phyloP scores from a whole-genome alignment of 2,888 invertebrate species.

The Hypselothyrea guttata region DNA sequence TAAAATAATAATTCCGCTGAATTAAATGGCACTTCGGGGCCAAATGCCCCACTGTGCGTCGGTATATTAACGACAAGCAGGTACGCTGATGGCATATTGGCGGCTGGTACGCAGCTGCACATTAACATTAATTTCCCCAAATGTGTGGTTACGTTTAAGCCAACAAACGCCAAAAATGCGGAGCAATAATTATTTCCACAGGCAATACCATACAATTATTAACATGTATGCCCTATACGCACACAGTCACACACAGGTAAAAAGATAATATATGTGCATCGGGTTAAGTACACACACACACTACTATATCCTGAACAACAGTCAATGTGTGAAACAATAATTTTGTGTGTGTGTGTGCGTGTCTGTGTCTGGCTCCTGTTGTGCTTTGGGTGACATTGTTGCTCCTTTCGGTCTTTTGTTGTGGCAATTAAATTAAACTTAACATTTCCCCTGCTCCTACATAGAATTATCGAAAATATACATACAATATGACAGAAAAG shows the following conservation, averaged over 20 bases:
- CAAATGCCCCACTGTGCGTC: no score
- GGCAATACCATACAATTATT: slow-evolving; percentile 43
- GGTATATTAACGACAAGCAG: not conserved
- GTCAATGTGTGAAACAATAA: slow-evolving; percentile 60
- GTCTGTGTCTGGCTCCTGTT: slow-evolving; percentile 11
- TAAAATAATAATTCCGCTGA: no score
- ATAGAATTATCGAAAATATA: slow-evolving; percentile 43
- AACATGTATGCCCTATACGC: slow-evolving; percentile 40
- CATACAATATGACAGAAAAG: slow-evolving; percentile 21
- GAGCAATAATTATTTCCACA: slow-evolving; percentile 49
- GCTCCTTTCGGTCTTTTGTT: slow-evolving; percentile 66
- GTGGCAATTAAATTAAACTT: slow-evolving; percentile 77
- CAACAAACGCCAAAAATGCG: slow-evolving; percentile 65
- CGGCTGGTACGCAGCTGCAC: slow-evolving; percentile 67
- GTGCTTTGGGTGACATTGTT: slow-evolving; percentile 63
- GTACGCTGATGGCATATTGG: slow-evolving; percentile 8
- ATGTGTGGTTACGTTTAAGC: slow-evolving; percentile 73
- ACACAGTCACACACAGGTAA: slow-evolving; percentile 3
- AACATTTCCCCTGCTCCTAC: slow-evolving; percentile 53
- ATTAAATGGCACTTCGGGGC: no score
- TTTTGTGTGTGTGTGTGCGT: slow-evolving; percentile 13
- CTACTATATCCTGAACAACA: slow-evolving; percentile 36
- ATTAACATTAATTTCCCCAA: slow-evolving; percentile 76
- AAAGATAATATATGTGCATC: slow-evolving; percentile 28
- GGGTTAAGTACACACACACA: slow-evolving; percentile 40